These are phyloP conservation scores for Yponomeuta sedellus DNA, from an alignment of 2,888 invertebrate species.

Conservation along the genomic window DNA sequence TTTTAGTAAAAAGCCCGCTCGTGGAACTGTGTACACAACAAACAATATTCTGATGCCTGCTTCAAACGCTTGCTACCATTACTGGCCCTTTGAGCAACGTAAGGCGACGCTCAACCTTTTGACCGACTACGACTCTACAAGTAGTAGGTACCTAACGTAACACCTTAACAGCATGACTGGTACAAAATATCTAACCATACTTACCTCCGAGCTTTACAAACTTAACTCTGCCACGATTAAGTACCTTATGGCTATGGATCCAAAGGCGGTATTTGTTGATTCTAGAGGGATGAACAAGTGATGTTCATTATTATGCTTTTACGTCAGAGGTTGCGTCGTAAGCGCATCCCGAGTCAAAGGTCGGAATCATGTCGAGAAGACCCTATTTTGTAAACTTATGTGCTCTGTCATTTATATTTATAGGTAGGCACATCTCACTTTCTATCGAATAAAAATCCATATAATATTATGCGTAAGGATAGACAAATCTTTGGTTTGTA, in stretches of 20 bases:
- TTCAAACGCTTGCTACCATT: no score
- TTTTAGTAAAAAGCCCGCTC: no score
- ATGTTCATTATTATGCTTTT: background rate
- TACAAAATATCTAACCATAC: background rate
- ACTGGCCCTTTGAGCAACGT: no score
- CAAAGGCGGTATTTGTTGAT: background rate
- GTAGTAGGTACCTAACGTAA: background rate
- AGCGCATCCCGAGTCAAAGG: slow-evolving; percentile 2
- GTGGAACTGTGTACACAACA: no score
- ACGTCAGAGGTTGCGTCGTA: background rate
- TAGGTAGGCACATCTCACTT: background rate
- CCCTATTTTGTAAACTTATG: background rate
- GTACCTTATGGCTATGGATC: background rate
- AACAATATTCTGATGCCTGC: no score
- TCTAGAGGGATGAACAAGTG: background rate
- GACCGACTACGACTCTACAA: no score
- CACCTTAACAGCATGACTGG: background rate
- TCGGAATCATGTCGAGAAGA: background rate
- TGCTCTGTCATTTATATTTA: background rate
- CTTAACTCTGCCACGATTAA: background rate
- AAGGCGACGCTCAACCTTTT: no score
- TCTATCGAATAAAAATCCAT: no score
- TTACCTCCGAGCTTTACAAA: background rate
- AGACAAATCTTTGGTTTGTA: no score
- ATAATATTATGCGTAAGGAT: no score